These are phyloP conservation scores for Maconellicoccus hirsutus DNA, from an alignment of 1,140 invertebrate genomes.

Conservation along the genomic window DNA sequence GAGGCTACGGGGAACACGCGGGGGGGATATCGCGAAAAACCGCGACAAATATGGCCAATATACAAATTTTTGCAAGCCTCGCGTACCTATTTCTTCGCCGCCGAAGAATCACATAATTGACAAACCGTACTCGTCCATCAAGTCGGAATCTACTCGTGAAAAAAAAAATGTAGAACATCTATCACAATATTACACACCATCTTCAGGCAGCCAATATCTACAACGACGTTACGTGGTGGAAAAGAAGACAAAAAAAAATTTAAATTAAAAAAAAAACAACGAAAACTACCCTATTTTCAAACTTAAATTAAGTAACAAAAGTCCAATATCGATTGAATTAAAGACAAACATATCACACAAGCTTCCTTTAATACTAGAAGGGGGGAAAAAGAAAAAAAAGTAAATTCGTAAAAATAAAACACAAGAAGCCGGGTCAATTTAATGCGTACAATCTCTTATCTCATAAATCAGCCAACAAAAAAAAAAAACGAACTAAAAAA, in stretches of 20 bases:
- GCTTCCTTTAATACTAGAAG: slow-evolving; percentile 3
- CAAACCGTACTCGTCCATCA: too few species aligned
- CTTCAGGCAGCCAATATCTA: background rate
- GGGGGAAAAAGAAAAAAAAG: background rate
- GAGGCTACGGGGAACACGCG: too few species aligned
- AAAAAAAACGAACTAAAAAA: background rate
- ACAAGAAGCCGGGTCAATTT: slow-evolving; percentile 7
- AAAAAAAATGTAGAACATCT: too few species aligned
- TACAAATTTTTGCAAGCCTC: too few species aligned
- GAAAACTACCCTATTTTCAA: slow-evolving; percentile 1
- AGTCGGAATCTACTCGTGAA: too few species aligned
- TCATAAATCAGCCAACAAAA: background rate
- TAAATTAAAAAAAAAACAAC: background rate
- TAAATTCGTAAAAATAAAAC: background rate
- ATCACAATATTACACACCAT: background rate
- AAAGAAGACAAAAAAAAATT: background rate
- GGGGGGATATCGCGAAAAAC: too few species aligned
- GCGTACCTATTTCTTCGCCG: too few species aligned
- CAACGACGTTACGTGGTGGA: background rate
- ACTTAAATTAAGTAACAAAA: slow-evolving; percentile 8
- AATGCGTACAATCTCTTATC: slow-evolving; percentile 3
- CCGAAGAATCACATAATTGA: too few species aligned
- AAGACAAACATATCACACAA: slow-evolving; percentile 9
- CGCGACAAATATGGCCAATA: too few species aligned
- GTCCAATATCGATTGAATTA: slow-evolving; percentile 2